A percentile compares a stretch with the other conserved stretches of the same genome.
Conservation (phyloP, 2,888 invertebrate genomes). For the Aleiodes testaceus region DNA sequence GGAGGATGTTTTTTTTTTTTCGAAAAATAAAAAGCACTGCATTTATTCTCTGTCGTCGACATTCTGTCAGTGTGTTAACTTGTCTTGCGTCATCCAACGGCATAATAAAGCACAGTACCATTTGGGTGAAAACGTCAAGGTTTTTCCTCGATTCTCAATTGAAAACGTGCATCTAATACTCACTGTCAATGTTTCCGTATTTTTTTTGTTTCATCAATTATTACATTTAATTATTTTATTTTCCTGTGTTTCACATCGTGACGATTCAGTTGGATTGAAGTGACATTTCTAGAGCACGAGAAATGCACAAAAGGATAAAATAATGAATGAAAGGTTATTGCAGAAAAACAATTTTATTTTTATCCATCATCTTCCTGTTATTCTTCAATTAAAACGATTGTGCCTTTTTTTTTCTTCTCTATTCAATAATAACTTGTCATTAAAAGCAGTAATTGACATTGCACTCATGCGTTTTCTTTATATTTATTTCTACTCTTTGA, state of each 20-base stretch:
- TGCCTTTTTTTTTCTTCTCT: background rate
- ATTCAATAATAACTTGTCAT: background rate
- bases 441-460: conserved; percentile 8
- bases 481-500: background rate
- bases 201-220: background rate
- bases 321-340: background rate
- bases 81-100: conserved; percentile 13
- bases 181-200: conserved; percentile 1
- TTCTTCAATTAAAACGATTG: background rate
- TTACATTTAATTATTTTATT: conserved; percentile 19
- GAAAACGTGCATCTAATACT: conserved; percentile 5
- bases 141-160: conserved; percentile 8
- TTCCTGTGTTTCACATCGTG: background rate
- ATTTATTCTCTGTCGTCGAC: conserved; percentile 14
- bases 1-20: background rate
- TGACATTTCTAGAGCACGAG: conserved; percentile 20
- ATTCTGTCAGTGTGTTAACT: background rate
- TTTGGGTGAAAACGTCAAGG: conserved; percentile 10
- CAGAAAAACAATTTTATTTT: background rate
- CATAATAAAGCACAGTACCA: conserved; percentile 3
- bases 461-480: background rate
- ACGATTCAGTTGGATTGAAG: background rate
- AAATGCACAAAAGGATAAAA: too few species aligned
- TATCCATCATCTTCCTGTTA: background rate
- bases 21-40: background rate